Base-by-base conservation (phyloP, 2,113 vertebrate genomes). In the Onychostoma macrolepis region DNA sequence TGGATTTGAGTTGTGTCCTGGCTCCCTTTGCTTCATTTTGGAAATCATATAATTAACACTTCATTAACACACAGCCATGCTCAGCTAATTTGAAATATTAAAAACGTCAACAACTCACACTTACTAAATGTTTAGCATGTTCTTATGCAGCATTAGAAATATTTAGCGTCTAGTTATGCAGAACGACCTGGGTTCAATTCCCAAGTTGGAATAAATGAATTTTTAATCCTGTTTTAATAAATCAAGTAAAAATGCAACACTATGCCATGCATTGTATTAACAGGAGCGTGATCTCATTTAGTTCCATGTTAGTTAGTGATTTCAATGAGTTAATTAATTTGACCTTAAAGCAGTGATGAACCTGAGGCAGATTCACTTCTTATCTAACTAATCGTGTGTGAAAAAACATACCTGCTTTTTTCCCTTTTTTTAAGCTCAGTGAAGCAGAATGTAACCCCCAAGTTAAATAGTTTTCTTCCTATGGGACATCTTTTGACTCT, bases 41-140 rank as follows among this genome's bases (percentile, higher is more conserved):
- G 38, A 45, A 26, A 43, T 45, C 72, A 45, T 45, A 45, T 45
- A 45, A 75, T 26, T 1, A 45, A 75, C 24, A 45, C 72, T 75
- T 75, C 41, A 75, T 26, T 17, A 75, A 1, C 11, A 26, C 24
- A 71, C 15, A 36, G 1, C 26, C 12, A 1, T 28, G n/a, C 63
- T 24, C 19, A n/a, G 2, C 21, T 43, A 13, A 75, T 75, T 26
- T 41, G 2, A 75, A 75, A 75, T 26, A 75, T 75, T 26, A 75
- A 45, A 75, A n/a, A 45, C 3, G 6, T 45, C n/a, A 43, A 45
- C n/a, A 75, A 15, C 13, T 75, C 38, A 26, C 24, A 45, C 12
- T 13, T 75, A 38, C 72, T 76, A 28, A 76, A 45, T 76, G 72
- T 76, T 76, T 76, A 15, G 12, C 72, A 45, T 76, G 72, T 28